These are phyloP conservation scores for Phaedon cochleariae DNA, from an alignment of 2,888 invertebrate genomes.

Conservation along the genomic window DNA sequence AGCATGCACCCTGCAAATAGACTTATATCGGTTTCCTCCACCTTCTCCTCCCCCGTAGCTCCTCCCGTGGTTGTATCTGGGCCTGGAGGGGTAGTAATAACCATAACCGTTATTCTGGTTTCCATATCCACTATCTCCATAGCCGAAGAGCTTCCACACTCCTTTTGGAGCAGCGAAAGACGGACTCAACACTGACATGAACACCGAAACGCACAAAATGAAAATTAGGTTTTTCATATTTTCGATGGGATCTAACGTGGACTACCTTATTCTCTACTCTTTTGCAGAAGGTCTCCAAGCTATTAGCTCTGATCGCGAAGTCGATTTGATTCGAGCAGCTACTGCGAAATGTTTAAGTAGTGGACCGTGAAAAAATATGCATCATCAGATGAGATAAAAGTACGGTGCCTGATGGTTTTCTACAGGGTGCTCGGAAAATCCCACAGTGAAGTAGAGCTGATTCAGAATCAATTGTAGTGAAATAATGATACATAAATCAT, in stretches of 20 bases:
- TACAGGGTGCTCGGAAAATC: no score
- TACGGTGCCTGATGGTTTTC: not conserved
- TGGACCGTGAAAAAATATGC: slow-evolving; percentile 1
- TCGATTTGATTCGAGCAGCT: no score
- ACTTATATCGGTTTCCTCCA: slow-evolving; percentile 70
- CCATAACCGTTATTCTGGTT: slow-evolving; percentile 26
- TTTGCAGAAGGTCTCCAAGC: not conserved
- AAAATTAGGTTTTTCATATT: not conserved
- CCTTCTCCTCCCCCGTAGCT: slow-evolving; percentile 43
- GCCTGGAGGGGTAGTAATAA: slow-evolving; percentile 26
- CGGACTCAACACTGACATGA: not conserved
- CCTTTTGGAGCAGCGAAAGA: slow-evolving; percentile 8
- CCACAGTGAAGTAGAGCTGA: no score
- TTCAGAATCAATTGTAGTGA: no score
- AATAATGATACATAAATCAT: no score
- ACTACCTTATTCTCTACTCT: not conserved
- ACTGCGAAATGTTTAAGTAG: not conserved
- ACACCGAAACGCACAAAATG: not conserved
- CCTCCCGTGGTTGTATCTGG: slow-evolving; percentile 36
- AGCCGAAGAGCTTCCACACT: slow-evolving; percentile 30
- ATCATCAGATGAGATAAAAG: not conserved
- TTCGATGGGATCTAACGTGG: not conserved
- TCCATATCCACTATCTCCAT: slow-evolving; percentile 15
- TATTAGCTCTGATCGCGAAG: not conserved
- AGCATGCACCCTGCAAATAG: slow-evolving; percentile 75